Percentiles rank a stretch among this genome's conserved stretches.
Evolutionary conservation across 2,797 vertebrate species (phyloP).

Genomic region (Australoheros facetus): DNA sequence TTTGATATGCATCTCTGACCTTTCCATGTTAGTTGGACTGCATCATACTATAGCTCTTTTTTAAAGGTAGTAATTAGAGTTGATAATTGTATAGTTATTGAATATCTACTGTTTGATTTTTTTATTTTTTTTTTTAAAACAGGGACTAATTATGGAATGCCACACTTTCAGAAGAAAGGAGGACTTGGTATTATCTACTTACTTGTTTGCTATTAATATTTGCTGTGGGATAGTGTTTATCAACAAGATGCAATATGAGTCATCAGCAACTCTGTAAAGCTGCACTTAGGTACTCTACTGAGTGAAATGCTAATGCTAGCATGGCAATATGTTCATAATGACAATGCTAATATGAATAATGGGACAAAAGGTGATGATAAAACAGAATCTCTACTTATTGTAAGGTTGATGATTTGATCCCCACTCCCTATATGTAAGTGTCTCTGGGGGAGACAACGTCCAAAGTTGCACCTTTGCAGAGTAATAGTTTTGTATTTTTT

Average conservation of each 20-base stretch:
- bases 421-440: no score
- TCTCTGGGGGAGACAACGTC: not conserved
- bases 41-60: not conserved
- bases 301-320: not conserved
- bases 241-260: conserved; percentile 3
- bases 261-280: not conserved
- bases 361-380: not conserved
- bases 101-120: not conserved
- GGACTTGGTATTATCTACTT: not conserved
- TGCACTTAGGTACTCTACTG: not conserved
- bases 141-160: not conserved
- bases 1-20: not conserved
- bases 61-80: not conserved
- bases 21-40: not conserved
- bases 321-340: not conserved
- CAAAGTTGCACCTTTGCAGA: not conserved
- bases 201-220: not conserved
- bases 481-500: not conserved
- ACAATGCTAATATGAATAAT: not conserved
- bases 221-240: not conserved
- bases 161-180: not conserved
- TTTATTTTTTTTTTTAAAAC: not conserved
- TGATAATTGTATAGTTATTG: not conserved
- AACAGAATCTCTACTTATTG: not conserved
- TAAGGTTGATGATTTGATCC: not conserved